Percentiles rank a stretch among this genome's conserved stretches.
Evolutionary conservation across 2,113 vertebrate species (phyloP).

Genomic region (Aramus guarauna): DNA sequence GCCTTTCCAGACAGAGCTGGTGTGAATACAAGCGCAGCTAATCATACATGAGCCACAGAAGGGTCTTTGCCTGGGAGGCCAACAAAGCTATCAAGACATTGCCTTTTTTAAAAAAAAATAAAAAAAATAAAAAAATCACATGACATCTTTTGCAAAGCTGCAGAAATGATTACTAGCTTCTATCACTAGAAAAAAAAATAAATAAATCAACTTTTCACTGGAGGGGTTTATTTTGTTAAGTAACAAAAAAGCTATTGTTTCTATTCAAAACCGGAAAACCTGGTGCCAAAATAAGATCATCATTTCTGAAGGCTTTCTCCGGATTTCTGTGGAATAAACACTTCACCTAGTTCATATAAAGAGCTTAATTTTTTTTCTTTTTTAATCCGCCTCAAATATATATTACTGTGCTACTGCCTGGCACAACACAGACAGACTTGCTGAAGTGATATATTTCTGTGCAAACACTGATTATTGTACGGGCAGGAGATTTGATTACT

Average conservation of each 20-base stretch:
- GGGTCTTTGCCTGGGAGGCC: neutral
- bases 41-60: neutral
- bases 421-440: neutral
- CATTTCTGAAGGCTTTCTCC: neutral
- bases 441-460: neutral
- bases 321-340: neutral
- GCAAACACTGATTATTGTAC: neutral
- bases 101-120: neutral
- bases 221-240: neutral
- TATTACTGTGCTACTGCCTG: neutral
- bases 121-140: neutral
- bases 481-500: neutral
- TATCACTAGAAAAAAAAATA: neutral
- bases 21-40: neutral
- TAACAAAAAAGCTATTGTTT: neutral
- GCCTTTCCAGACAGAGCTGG: neutral
- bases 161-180: neutral
- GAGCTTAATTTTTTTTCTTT: neutral
- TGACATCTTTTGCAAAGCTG: neutral
- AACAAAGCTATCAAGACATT: neutral
- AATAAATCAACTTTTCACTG: neutral
- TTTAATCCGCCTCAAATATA: neutral
- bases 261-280: neutral
- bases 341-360: neutral
- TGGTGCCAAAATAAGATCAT: neutral